A percentile compares a stretch with the other conserved stretches of the same genome.
phyloP scores from a whole-genome alignment of 1,140 invertebrate genomes.

The Phthorimaea operculella region DNA sequence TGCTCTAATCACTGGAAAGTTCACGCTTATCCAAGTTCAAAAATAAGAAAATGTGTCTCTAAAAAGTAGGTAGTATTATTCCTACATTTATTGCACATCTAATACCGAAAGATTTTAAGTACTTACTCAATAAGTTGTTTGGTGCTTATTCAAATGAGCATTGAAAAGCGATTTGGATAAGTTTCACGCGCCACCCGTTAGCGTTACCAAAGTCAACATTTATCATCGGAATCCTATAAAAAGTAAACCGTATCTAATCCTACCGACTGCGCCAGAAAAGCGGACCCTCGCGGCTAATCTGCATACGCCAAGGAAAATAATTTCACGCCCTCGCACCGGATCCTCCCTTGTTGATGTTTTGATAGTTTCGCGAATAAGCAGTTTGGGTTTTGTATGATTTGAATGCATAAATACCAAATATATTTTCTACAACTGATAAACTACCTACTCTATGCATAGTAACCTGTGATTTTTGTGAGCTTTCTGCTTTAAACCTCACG shows the following conservation, averaged over 20 bases:
- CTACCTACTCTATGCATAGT: too few species aligned
- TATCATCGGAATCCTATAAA: slow-evolving; percentile 67
- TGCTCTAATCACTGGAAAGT: too few species aligned
- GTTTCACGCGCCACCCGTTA: slow-evolving; percentile 63
- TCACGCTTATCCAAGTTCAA: too few species aligned
- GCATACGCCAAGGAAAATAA: slow-evolving; percentile 64
- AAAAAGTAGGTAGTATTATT: too few species aligned
- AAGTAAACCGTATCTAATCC: slow-evolving; percentile 66
- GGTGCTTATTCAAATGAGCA: background rate
- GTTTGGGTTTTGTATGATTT: background rate
- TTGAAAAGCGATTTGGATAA: slow-evolving; percentile 55
- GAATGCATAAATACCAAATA: too few species aligned
- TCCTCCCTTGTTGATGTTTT: slow-evolving; percentile 38
- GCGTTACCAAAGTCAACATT: slow-evolving; percentile 51
- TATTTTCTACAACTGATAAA: too few species aligned
- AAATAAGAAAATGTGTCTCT: too few species aligned
- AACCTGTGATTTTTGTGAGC: too few species aligned
- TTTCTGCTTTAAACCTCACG: too few species aligned
- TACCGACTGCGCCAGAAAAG: background rate
- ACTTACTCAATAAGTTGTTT: background rate
- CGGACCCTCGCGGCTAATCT: slow-evolving; percentile 47
- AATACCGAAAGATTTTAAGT: background rate
- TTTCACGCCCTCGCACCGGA: slow-evolving; percentile 56
- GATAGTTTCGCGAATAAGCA: slow-evolving; percentile 2
- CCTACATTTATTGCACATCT: background rate